Base-by-base conservation (phyloP, 2,113 vertebrate genomes). In the Hypomesus transpacificus region DNA sequence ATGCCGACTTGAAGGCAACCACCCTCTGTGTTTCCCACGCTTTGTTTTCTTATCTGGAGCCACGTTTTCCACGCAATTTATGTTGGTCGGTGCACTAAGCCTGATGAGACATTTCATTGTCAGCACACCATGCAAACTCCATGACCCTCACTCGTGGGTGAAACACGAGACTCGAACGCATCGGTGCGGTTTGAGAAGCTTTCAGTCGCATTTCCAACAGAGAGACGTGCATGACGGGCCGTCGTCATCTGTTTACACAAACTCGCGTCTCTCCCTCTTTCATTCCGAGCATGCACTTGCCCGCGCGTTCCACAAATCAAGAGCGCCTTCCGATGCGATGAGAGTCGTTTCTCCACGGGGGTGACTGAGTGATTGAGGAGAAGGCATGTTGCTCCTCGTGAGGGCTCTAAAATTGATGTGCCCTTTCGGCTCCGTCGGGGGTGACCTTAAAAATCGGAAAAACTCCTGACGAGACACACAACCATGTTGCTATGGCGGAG, bases 351-450 rank as follows among this genome's bases (percentile, higher is more conserved):
- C 89, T 86, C 28, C 26, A n/a, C 31, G 28, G 26, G 88, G 88
- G 85, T n/a, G 86, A 79, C 77, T 85, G 87, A 87, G 84, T 90
- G 70, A 53, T 28, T 52, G 56, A 67, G 67, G 28, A 46, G 31
- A 64, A 86, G 84, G 84, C 53, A 76, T 67, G 39, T 64, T 52
- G 69, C 80, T 88, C 81, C 89, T 89, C 87, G 58, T 24, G 87
- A 88, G 89, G 81, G 84, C 75, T 89, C 83, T 78, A 85, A 89
- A 91, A 91, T 91, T 89, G 87, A 91, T 90, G 90, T 80, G 86
- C 86, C 89, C 89, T 91, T 91, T 91, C 88, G 88, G 86, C 87
- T 89, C 81, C 72, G 70, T 80, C 75, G 82, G 82, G 82, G 81
- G 87, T 92, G 91, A 92, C 91, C 91, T 92, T 89, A 88, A 84